Conservation (phyloP, 2,888 invertebrate genomes). For the Proisotoma minuta region DNA sequence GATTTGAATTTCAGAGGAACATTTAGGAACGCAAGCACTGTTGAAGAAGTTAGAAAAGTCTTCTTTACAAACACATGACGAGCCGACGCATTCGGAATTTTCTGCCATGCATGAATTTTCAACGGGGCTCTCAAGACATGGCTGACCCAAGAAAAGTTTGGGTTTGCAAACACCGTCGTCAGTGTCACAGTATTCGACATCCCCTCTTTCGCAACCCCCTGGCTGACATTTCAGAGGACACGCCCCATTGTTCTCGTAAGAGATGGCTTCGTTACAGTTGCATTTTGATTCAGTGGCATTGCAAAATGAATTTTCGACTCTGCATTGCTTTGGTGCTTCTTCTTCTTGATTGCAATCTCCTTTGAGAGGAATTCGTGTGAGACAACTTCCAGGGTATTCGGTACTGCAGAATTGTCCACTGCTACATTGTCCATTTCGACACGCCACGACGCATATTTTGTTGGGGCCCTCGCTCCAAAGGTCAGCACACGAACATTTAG, state of each 20-base stretch:
- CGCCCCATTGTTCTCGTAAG: not conserved
- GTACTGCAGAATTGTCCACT: not conserved
- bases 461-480: not conserved
- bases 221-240: not conserved
- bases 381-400: not conserved
- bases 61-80: too few relatives aligned
- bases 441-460: not conserved
- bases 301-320: not conserved
- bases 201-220: not conserved
- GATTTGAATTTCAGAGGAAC: not conserved
- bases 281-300: not conserved
- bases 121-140: not conserved
- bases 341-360: not conserved
- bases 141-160: not conserved
- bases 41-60: not conserved
- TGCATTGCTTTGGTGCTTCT: not conserved
- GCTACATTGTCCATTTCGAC: not conserved
- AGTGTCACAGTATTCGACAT: slow-evolving; percentile 1
- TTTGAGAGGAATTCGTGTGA: not conserved
- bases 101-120: not conserved
- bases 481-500: not conserved
- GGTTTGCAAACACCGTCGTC: not conserved
- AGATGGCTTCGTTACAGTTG: not conserved
- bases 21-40: not conserved
- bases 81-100: not conserved